These are phyloP conservation scores for Torymus aiolomorphi DNA, from an alignment of 2,888 invertebrate species.

Conservation along the genomic window DNA sequence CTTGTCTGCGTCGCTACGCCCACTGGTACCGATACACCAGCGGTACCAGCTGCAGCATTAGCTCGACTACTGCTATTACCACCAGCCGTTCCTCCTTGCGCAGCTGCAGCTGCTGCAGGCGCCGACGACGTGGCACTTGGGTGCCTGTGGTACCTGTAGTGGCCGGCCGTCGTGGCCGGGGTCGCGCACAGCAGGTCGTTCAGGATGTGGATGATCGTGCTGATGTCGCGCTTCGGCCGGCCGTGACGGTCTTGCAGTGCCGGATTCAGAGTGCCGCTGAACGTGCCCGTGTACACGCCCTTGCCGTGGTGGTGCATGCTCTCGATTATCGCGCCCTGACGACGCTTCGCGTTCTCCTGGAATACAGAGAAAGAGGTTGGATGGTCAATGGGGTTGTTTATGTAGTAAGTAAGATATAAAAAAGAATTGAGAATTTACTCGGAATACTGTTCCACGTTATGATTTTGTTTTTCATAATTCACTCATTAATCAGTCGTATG, in stretches of 20 bases:
- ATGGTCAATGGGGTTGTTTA: neutral
- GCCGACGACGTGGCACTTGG: slow-evolving; percentile 55
- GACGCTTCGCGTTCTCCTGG: slow-evolving; percentile 74
- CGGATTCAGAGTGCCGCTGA: slow-evolving; percentile 95
- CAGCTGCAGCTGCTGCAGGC: too few relatives aligned
- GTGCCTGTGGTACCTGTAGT: slow-evolving; percentile 73
- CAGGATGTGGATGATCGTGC: slow-evolving; percentile 95
- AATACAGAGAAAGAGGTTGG: neutral
- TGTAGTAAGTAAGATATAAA: too few relatives aligned
- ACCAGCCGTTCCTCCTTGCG: too few relatives aligned
- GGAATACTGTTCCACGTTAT: too few relatives aligned
- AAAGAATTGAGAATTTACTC: too few relatives aligned
- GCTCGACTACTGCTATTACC: too few relatives aligned
- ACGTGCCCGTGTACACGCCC: slow-evolving; percentile 97
- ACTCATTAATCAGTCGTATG: too few relatives aligned
- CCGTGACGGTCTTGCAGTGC: slow-evolving; percentile 94
- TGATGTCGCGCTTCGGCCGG: slow-evolving; percentile 93
- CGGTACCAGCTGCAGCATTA: too few relatives aligned
- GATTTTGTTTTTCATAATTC: too few relatives aligned
- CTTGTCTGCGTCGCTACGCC: slow-evolving; percentile 51
- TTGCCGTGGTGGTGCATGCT: slow-evolving; percentile 95
- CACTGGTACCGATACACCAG: too few relatives aligned
- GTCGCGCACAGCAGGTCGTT: slow-evolving; percentile 95
- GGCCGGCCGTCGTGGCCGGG: slow-evolving; percentile 77
- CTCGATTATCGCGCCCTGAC: slow-evolving; percentile 89